These are phyloP conservation scores for Scyliorhinus canicula DNA, from an alignment of 2,797 vertebrate species.

Conservation along the genomic window DNA sequence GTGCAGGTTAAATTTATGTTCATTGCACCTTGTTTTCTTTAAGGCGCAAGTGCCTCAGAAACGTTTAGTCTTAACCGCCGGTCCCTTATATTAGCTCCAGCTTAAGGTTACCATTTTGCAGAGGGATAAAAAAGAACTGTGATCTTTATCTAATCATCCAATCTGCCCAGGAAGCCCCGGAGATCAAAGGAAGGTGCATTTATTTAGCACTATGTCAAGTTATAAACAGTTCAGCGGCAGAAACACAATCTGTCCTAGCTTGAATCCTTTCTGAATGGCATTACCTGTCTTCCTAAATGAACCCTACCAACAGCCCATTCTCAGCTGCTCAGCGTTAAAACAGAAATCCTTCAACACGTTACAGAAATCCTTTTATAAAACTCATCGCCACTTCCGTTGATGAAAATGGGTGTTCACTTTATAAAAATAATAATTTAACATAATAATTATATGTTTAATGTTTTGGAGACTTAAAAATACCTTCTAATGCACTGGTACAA, in stretches of 20 bases:
- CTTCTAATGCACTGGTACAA: neutral
- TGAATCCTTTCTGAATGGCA: constrained; percentile 48
- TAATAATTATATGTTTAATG: neutral
- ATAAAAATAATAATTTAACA: neutral
- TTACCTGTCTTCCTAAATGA: constrained; percentile 44
- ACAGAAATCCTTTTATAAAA: neutral
- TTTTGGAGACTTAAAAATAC: neutral
- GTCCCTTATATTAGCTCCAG: constrained; percentile 42
- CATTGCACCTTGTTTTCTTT: neutral
- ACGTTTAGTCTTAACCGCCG: neutral
- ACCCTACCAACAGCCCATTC: constrained; percentile 48
- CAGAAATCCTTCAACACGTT: constrained; percentile 1
- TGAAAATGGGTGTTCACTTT: neutral
- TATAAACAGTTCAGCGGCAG: constrained; percentile 50
- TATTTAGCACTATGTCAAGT: constrained; percentile 54
- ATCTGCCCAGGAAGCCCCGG: constrained; percentile 59
- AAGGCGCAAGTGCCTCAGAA: neutral
- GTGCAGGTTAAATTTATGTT: neutral
- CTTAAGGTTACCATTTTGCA: constrained; percentile 65
- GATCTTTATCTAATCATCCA: constrained; percentile 63
- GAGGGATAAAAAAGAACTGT: constrained; percentile 44
- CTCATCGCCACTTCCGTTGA: neutral
- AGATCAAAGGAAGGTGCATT: constrained; percentile 62
- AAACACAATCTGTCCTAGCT: constrained; percentile 52
- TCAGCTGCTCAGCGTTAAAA: constrained; percentile 43